Evolutionary conservation across 2,797 vertebrate species (phyloP).

Genomic region (Margarornis squamiger): DNA sequence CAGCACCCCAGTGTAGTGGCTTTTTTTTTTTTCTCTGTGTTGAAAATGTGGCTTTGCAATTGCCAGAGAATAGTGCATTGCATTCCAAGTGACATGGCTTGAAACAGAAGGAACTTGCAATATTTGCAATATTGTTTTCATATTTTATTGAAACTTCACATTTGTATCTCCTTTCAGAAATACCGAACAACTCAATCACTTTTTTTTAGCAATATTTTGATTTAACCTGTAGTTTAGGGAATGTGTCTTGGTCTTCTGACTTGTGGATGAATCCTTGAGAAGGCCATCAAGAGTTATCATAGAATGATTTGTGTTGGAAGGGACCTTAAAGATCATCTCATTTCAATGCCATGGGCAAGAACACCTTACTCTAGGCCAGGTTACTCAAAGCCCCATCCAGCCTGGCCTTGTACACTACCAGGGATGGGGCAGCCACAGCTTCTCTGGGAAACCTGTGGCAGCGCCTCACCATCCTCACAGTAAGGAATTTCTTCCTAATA

Average conservation of each 20-base stretch:
- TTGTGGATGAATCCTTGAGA: background rate
- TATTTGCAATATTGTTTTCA: rapidly evolving
- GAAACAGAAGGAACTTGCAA: background rate
- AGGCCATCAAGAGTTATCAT: background rate
- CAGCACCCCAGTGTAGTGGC: rapidly evolving
- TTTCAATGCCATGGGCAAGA: background rate
- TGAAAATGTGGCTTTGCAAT: background rate
- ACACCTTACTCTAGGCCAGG: background rate
- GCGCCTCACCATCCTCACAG: background rate
- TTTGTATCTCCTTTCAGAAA: background rate
- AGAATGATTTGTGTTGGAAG: background rate
- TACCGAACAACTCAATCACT: background rate
- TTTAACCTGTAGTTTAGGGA: background rate
- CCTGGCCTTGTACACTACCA: background rate
- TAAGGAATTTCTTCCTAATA: background rate
- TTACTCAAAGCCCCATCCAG: background rate
- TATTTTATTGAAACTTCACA: background rate
- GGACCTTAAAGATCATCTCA: background rate
- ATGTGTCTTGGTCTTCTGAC: background rate
- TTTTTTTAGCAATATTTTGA: background rate
- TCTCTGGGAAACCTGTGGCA: background rate
- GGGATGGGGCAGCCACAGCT: rapidly evolving
- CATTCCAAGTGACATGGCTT: background rate
- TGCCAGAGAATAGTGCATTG: background rate
- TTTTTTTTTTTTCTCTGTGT: background rate